phyloP scores from a whole-genome alignment of 37 sponge, comb jelly and placozoan species.

The Oscarella lobularis region DNA sequence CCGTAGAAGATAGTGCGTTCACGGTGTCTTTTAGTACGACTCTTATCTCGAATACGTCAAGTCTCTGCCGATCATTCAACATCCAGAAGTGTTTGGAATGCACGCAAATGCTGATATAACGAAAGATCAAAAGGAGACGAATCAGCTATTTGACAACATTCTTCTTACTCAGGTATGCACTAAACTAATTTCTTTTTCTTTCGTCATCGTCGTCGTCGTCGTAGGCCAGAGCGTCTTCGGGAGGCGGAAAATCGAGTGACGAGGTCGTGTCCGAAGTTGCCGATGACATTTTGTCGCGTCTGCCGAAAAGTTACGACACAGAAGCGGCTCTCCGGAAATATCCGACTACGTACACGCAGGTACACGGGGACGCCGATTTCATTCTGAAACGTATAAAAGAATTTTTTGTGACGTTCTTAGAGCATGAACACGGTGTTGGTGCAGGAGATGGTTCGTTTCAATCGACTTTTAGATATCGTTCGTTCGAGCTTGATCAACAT shows the following conservation, averaged over 20 bases:
- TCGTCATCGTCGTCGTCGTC: slow-evolving; percentile 1
- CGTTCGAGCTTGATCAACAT: slow-evolving; percentile 69
- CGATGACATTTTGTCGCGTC: slow-evolving; percentile 81
- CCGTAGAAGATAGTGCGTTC: background rate
- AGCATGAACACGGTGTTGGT: slow-evolving; percentile 99
- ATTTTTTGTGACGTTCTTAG: slow-evolving; percentile 13
- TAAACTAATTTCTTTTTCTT: background rate
- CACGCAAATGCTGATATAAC: slow-evolving; percentile 99
- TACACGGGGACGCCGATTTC: slow-evolving; percentile 12
- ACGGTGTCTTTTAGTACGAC: slow-evolving; percentile 54
- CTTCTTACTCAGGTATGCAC: slow-evolving; percentile 76
- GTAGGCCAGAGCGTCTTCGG: slow-evolving; percentile 11
- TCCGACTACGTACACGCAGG: slow-evolving; percentile 96
- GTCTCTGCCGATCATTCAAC: slow-evolving; percentile 72
- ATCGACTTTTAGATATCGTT: slow-evolving; percentile 71
- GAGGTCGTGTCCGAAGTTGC: slow-evolving; percentile 88
- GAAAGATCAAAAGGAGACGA: slow-evolving; percentile 98
- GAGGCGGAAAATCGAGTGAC: slow-evolving; percentile 88
- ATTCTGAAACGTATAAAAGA: background rate
- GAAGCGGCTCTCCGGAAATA: slow-evolving; percentile 90
- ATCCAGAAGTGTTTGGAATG: slow-evolving; percentile 99
- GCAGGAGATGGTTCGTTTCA: slow-evolving; percentile 99
- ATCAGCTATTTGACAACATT: slow-evolving; percentile 85
- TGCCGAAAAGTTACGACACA: slow-evolving; percentile 89
- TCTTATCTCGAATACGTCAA: slow-evolving; percentile 84